Evolutionary conservation across 2,113 vertebrate species (phyloP).

Genomic region (Forbesichthys papilliferus): DNA sequence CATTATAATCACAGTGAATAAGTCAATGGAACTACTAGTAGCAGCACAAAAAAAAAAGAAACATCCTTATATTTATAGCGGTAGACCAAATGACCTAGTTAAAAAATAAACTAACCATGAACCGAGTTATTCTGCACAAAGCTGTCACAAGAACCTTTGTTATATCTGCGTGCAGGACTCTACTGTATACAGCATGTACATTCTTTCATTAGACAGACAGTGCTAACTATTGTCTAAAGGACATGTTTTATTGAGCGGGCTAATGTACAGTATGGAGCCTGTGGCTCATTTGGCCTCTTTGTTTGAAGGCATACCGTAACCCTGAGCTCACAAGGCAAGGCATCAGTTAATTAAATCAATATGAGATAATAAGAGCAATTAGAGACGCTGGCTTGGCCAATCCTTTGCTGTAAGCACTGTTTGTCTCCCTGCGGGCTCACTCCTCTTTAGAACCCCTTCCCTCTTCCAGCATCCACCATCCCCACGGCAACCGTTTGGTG

Average conservation of each 20-base stretch:
- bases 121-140: too few relatives aligned
- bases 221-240: constrained; percentile 52
- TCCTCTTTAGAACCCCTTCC: constrained; percentile 95
- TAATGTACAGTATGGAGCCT: constrained; percentile 15
- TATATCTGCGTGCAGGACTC: too few relatives aligned
- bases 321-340: constrained; percentile 79
- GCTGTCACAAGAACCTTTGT: too few relatives aligned
- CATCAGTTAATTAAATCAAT: constrained; percentile 99
- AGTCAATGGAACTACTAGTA: constrained; percentile 8
- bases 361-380: constrained; percentile 99
- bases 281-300: constrained; percentile 65
- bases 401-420: constrained; percentile 92
- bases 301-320: constrained; percentile 86
- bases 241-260: constrained; percentile 38
- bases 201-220: constrained; percentile 25
- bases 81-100: constrained; percentile 13
- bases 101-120: not conserved
- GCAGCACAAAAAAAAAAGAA: constrained; percentile 33
- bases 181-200: too few relatives aligned
- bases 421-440: constrained; percentile 88
- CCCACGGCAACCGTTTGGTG: constrained; percentile 91
- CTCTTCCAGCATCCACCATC: constrained; percentile 90
- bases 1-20: constrained; percentile 26
- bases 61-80: constrained; percentile 47
- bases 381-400: constrained; percentile 89